phyloP scores from a whole-genome alignment of 2,888 invertebrate species.

The Lysandra coridon region DNA sequence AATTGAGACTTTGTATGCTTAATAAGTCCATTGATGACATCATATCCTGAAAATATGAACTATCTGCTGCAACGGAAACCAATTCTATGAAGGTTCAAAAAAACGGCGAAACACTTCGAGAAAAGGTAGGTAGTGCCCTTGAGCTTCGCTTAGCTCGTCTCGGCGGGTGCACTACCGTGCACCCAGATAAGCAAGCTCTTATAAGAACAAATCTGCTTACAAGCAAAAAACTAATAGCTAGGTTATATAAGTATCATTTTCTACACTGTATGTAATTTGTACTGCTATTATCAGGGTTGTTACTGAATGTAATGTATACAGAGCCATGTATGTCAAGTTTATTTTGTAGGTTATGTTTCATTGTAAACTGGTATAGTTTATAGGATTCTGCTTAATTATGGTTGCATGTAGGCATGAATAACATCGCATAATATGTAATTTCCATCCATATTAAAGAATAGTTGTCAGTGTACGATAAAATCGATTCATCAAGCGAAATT shows the following conservation, averaged over 20 bases:
- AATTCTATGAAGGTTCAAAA: too few relatives aligned
- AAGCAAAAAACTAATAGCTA: neutral
- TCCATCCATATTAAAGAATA: neutral
- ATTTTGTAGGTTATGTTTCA: constrained; percentile 15
- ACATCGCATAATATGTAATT: neutral
- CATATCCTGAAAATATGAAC: too few relatives aligned
- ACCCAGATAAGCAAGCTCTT: neutral
- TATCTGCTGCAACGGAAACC: too few relatives aligned
- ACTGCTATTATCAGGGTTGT: neutral
- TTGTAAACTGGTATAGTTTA: neutral
- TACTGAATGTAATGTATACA: neutral
- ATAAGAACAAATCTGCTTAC: neutral
- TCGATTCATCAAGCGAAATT: constrained; percentile 32
- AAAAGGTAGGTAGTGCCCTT: too few relatives aligned
- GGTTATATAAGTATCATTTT: neutral
- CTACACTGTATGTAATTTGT: neutral
- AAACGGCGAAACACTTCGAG: too few relatives aligned
- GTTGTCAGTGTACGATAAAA: neutral
- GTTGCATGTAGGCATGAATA: neutral
- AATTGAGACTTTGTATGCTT: too few relatives aligned
- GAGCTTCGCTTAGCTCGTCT: too few relatives aligned
- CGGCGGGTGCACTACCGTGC: too few relatives aligned
- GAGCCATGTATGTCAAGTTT: neutral
- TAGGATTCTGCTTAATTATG: neutral
- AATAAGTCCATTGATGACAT: too few relatives aligned